Percentiles rank a stretch among this genome's conserved stretches.
These are phyloP conservation scores for Drosophila varians DNA, from an alignment of 1,140 invertebrate genomes.

Conservation along the genomic window DNA sequence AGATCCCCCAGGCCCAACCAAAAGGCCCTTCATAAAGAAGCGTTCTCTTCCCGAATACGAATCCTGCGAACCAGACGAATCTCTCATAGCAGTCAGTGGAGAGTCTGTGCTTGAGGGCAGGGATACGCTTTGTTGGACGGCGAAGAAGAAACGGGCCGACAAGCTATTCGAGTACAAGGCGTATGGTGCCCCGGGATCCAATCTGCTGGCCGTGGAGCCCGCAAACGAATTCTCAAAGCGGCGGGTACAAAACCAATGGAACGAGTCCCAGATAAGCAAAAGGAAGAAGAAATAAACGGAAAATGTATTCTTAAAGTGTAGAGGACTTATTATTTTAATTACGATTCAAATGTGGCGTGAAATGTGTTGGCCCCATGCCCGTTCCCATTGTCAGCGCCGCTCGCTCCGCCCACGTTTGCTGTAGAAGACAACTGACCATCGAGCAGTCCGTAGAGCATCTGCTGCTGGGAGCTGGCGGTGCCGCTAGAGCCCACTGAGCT, in stretches of 20 bases:
- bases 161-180: slow-evolving; percentile 47
- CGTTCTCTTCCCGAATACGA: slow-evolving; percentile 14
- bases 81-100: slow-evolving; percentile 33
- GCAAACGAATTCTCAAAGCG: slow-evolving; percentile 51
- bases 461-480: slow-evolving; percentile 39
- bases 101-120: slow-evolving; percentile 23
- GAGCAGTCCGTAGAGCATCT: slow-evolving; percentile 55
- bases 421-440: slow-evolving; percentile 48
- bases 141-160: slow-evolving; percentile 9
- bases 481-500: slow-evolving; percentile 55
- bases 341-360: slow-evolving; percentile 39
- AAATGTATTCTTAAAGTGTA: slow-evolving; percentile 1
- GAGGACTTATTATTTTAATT: not conserved
- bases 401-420: slow-evolving; percentile 30
- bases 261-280: slow-evolving; percentile 43
- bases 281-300: slow-evolving; percentile 25
- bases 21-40: slow-evolving; percentile 45
- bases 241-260: slow-evolving; percentile 51
- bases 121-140: slow-evolving; percentile 35
- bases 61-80: not conserved
- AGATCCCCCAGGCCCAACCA: slow-evolving; percentile 6
- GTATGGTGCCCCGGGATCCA: slow-evolving; percentile 12
- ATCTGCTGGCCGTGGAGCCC: slow-evolving; percentile 30
- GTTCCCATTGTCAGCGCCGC: slow-evolving; percentile 2
- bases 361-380: slow-evolving; percentile 11